These are phyloP conservation scores for Thunnus thynnus DNA, from an alignment of 2,113 vertebrate species.

Conservation along the genomic window DNA sequence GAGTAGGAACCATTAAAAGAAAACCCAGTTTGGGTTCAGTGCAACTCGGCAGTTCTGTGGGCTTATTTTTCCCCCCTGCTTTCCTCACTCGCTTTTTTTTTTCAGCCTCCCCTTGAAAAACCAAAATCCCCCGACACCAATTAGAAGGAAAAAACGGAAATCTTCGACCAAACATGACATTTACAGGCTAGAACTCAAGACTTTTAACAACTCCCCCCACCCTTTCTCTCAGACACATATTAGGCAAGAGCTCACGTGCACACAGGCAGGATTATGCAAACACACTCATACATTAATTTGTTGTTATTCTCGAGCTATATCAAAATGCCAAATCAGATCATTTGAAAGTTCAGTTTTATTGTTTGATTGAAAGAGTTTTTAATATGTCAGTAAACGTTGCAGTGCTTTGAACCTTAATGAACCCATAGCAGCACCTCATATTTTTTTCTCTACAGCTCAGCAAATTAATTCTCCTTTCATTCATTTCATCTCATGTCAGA, in stretches of 20 bases:
- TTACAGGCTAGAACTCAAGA: constrained; percentile 78
- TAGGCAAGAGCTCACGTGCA: constrained; percentile 35
- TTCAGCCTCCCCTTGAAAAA: constrained; percentile 64
- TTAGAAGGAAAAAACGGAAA: constrained; percentile 84
- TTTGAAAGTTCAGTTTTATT: neutral
- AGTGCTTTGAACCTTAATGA: constrained; percentile 9
- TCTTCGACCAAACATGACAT: constrained; percentile 84
- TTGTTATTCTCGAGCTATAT: constrained; percentile 7
- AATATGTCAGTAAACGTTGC: constrained; percentile 7
- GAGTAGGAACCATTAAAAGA: constrained; percentile 70
- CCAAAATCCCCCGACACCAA: constrained; percentile 82
- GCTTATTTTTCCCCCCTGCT: constrained; percentile 39
- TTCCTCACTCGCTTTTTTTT: constrained; percentile 49
- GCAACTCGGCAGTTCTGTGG: constrained; percentile 72
- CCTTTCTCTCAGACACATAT: constrained; percentile 34
- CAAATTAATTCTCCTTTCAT: constrained; percentile 47
- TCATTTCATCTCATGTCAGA: constrained; percentile 55
- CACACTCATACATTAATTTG: constrained; percentile 24
- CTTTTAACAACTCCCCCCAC: constrained; percentile 61
- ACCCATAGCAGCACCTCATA: constrained; percentile 10
- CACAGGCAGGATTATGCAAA: constrained; percentile 9
- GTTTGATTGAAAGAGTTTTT: constrained; percentile 2
- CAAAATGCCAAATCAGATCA: neutral
- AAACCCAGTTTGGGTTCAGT: constrained; percentile 74
- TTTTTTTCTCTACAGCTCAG: constrained; percentile 28